Evolutionary conservation across 2,113 vertebrate species (phyloP).

Genomic region (Pionites leucogaster): DNA sequence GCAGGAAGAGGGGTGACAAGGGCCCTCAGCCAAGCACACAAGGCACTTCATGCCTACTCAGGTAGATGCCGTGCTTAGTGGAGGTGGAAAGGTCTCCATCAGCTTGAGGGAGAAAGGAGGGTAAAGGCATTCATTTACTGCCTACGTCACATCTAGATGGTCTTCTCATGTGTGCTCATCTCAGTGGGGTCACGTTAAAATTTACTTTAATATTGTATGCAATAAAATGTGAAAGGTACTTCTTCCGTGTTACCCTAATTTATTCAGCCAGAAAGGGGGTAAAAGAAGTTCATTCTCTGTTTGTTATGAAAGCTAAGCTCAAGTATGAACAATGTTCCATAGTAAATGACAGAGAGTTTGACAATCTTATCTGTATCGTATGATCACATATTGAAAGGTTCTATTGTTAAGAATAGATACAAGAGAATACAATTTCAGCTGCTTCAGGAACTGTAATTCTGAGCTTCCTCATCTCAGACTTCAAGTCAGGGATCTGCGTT

Average conservation of each 20-base stretch:
- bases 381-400: slow-evolving; percentile 56
- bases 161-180: not conserved
- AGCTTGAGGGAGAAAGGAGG: not conserved
- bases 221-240: not conserved
- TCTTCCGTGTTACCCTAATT: not conserved
- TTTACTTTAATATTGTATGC: not conserved
- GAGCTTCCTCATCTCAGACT: slow-evolving; percentile 32
- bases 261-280: slow-evolving; percentile 21
- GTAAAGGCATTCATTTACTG: not conserved
- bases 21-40: not conserved
- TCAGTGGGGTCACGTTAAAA: not conserved
- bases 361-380: slow-evolving; percentile 48
- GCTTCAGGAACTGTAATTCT: slow-evolving; percentile 14
- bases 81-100: slow-evolving; percentile 17
- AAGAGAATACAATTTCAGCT: slow-evolving; percentile 37
- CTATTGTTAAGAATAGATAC: slow-evolving; percentile 56
- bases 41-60: not conserved
- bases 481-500: not conserved
- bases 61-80: not conserved
- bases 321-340: slow-evolving; percentile 27
- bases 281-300: slow-evolving; percentile 35
- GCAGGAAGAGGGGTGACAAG: not conserved
- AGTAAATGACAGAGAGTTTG: slow-evolving; percentile 61
- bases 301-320: slow-evolving; percentile 62
- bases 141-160: not conserved